Evolutionary conservation across 2,888 invertebrate genomes (phyloP).

Genomic region (Lysandra coridon): DNA sequence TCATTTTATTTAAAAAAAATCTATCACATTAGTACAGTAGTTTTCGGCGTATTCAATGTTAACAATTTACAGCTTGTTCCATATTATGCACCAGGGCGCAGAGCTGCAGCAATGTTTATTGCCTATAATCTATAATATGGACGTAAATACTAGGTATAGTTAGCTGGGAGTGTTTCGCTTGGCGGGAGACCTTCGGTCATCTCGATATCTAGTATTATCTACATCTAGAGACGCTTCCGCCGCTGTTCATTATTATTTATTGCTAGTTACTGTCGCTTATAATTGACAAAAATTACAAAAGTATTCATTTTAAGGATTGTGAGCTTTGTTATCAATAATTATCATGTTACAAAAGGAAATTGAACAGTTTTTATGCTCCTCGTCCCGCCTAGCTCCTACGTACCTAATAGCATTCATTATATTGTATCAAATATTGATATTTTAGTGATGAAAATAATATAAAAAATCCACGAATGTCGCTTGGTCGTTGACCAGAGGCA

Average conservation of each 20-base stretch:
- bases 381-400: no score
- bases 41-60: no score
- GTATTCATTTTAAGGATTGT: background rate
- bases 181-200: background rate
- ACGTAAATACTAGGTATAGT: background rate
- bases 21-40: no score
- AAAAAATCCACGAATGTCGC: background rate
- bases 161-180: background rate
- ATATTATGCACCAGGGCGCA: no score
- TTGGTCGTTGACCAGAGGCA: slow-evolving; percentile 1
- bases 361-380: no score
- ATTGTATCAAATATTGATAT: background rate
- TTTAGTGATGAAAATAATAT: background rate
- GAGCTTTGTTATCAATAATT: no score
- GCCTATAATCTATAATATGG: no score
- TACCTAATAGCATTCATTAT: background rate
- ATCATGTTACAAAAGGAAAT: no score
- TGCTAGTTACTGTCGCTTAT: background rate
- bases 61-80: no score
- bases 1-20: no score
- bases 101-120: no score
- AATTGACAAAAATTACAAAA: background rate
- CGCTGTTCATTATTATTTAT: background rate
- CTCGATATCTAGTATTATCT: background rate
- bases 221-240: background rate